Base-by-base conservation (phyloP, 2,888 invertebrate genomes). In the Sarcophaga rosellei region DNA sequence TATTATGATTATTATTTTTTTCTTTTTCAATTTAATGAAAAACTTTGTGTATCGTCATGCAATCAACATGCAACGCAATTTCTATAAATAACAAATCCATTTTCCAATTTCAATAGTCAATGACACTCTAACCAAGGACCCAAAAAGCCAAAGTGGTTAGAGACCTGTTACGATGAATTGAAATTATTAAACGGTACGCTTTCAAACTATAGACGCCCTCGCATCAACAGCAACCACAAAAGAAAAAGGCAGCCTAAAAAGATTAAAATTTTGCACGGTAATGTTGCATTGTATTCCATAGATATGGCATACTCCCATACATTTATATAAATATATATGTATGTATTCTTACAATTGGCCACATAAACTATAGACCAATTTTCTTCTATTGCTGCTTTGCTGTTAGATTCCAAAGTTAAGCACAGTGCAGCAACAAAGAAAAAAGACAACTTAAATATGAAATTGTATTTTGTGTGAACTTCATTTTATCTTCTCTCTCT, bases 41-140 rank as follows among this genome's bases (percentile, higher is more conserved):
- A 53, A 12, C 70, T 61, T 81, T 65, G 68, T 21, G 63, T 57
- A 44, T 68, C 63, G 62, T 70, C 85, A 72, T 66, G 72, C 76
- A 84, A 82, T 79, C 76, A 78, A 78, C 86, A 81, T 78, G 75
- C 88, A 88, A 85, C 44, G 85, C 86, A 79, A 88, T 80, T 84
- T 82, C 77, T 84, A 88, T 86, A 86, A 84, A 82, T 85, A 86
- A 86, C 84, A 83, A 86, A 88, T 88, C 85, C 84, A 87, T 88
- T 86, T 88, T 84, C 84, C 83, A 82, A 83, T 86, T 86, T 79
- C 83, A 86, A 87, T 84, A 86, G 75, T 75, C 84, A 78, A 81
- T 84, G 86, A 88, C 86, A 83, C 63, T 74, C 59, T 25, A 80
- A 44, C 59, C 57, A 69, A 80, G 68, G 61, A 80, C 45, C n/a